Percentiles rank a stretch among this genome's conserved stretches.
Evolutionary conservation across 2,113 vertebrate species (phyloP).

Genomic region (Semnornis frantzii): DNA sequence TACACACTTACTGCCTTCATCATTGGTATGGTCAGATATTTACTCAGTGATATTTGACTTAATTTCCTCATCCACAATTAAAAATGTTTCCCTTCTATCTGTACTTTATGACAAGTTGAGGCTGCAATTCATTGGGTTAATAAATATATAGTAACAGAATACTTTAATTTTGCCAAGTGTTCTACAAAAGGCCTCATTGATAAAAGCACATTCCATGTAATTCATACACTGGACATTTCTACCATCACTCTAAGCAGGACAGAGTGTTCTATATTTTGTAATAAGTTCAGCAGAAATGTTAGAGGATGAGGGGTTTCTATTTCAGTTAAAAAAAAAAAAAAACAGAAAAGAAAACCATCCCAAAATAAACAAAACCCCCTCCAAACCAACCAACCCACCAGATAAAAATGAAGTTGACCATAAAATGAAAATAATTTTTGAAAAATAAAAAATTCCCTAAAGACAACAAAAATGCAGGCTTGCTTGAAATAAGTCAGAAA

Average conservation of each 20-base stretch:
- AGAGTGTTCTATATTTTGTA: background rate
- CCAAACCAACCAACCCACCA: background rate
- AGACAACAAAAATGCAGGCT: background rate
- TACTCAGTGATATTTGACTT: background rate
- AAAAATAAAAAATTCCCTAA: background rate
- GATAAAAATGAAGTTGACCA: accelerated
- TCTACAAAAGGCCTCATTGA: background rate
- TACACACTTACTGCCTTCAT: background rate
- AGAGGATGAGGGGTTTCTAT: background rate
- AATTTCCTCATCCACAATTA: background rate
- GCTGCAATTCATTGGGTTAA: background rate
- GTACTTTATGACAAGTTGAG: background rate
- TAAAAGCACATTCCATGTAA: background rate
- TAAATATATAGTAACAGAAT: background rate
- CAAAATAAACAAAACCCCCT: background rate
- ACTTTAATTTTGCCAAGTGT: background rate
- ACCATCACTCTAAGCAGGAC: background rate
- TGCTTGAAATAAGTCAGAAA: background rate
- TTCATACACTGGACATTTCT: background rate
- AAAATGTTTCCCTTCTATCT: background rate
- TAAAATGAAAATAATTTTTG: background rate
- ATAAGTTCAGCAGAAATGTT: background rate
- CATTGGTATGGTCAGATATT: background rate
- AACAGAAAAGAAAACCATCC: no score
- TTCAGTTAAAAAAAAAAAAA: background rate